Conservation (phyloP, 2,113 vertebrate genomes). For the Microtus pennsylvanicus region DNA sequence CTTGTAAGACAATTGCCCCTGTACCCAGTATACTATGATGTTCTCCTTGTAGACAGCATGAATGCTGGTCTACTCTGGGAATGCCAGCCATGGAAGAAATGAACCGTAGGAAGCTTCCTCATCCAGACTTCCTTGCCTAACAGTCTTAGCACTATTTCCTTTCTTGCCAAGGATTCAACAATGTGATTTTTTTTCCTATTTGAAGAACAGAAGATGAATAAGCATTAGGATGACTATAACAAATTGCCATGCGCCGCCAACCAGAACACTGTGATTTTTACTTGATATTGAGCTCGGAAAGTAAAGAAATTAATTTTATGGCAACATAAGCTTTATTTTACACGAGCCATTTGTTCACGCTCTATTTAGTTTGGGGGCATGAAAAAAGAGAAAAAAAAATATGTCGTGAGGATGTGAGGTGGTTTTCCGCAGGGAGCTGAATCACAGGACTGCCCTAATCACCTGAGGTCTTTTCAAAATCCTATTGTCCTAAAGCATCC, state of each 20-base stretch:
- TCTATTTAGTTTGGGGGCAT: conserved; percentile 53
- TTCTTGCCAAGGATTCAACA: conserved; percentile 26
- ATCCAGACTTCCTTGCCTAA: background rate
- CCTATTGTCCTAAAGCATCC: background rate
- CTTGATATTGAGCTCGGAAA: conserved; percentile 43
- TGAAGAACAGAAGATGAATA: background rate
- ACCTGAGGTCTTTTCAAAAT: background rate
- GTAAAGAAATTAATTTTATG: conserved; percentile 68
- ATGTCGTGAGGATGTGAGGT: conserved; percentile 40
- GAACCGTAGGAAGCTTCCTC: background rate
- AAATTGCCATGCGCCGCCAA: conserved; percentile 31
- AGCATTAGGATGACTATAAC: conserved; percentile 30
- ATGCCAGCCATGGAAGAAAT: accelerated
- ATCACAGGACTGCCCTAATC: background rate
- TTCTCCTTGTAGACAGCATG: background rate
- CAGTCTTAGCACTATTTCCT: background rate
- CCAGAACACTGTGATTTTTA: conserved; percentile 59
- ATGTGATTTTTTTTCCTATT: background rate
- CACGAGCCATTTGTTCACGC: background rate
- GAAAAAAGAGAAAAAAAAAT: background rate
- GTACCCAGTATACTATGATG: background rate
- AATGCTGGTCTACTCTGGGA: background rate
- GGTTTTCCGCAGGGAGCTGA: background rate
- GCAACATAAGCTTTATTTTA: conserved; percentile 61
- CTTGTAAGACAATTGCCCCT: background rate